Conservation (phyloP, 2,113 vertebrate genomes). For the Oceanites oceanicus region DNA sequence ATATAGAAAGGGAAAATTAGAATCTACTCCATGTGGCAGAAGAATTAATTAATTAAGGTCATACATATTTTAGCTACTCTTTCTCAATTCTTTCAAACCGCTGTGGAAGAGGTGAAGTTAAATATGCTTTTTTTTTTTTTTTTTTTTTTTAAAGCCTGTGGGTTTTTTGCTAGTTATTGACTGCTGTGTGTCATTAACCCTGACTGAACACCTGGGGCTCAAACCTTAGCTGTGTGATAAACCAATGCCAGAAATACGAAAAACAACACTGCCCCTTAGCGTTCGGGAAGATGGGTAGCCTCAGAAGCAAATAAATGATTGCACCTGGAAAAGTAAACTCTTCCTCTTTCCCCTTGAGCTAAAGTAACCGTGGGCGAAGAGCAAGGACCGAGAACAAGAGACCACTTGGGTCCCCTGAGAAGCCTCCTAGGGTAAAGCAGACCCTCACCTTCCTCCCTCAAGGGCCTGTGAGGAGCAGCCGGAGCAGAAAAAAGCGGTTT, state of each 20-base stretch:
- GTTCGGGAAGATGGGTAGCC: accelerated
- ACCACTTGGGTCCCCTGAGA: accelerated
- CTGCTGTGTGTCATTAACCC: too few species aligned
- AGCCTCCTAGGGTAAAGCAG: accelerated
- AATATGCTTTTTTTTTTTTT: not conserved
- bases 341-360: not conserved
- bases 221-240: too few species aligned
- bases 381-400: accelerated
- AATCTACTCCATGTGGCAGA: too few species aligned
- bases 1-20: too few species aligned
- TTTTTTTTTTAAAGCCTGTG: not conserved
- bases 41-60: not conserved
- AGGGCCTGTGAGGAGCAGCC: too few species aligned
- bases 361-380: not conserved
- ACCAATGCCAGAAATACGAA: not conserved
- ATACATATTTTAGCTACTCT: accelerated
- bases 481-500: too few species aligned
- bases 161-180: not conserved
- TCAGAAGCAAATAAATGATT: accelerated
- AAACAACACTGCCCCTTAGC: accelerated
- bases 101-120: not conserved
- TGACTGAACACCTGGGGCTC: not conserved
- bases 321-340: not conserved
- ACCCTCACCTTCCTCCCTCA: accelerated
- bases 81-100: not conserved